Conservation (phyloP, 2,113 vertebrate species). For the Xiphorhynchus elegans region DNA sequence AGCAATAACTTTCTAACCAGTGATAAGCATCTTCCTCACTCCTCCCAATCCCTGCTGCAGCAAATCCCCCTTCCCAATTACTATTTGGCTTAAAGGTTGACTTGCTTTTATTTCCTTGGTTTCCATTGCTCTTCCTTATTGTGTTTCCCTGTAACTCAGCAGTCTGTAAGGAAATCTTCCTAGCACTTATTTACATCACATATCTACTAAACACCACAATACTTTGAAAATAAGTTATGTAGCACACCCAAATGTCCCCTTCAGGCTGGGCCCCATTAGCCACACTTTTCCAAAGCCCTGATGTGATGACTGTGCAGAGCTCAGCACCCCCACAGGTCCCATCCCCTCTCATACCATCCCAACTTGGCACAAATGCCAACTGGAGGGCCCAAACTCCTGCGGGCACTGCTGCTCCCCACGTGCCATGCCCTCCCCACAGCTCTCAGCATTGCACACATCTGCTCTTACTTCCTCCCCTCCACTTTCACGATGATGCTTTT, state of each 20-base stretch:
- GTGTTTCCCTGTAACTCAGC: neutral
- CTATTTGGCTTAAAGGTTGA: no score
- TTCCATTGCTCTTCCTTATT: neutral
- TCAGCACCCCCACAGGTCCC: neutral
- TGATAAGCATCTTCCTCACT: accelerated
- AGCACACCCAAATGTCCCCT: neutral
- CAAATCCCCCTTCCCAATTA: neutral
- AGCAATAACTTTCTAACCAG: neutral
- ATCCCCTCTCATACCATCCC: accelerated
- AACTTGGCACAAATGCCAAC: accelerated
- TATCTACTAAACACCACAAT: no score
- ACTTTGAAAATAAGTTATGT: accelerated
- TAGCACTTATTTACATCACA: neutral
- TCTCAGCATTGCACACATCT: neutral
- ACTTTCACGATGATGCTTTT: neutral
- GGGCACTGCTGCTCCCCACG: neutral
- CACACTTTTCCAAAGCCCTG: neutral
- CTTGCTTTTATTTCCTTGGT: neutral
- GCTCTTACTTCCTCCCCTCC: neutral
- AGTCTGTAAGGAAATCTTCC: neutral
- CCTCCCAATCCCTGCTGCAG: neutral
- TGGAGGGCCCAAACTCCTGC: accelerated
- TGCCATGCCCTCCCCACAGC: neutral
- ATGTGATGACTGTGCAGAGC: neutral
- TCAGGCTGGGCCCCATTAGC: no score